Evolutionary conservation across 2,888 invertebrate genomes (phyloP).

Genomic region (Eristalis tenax): DNA sequence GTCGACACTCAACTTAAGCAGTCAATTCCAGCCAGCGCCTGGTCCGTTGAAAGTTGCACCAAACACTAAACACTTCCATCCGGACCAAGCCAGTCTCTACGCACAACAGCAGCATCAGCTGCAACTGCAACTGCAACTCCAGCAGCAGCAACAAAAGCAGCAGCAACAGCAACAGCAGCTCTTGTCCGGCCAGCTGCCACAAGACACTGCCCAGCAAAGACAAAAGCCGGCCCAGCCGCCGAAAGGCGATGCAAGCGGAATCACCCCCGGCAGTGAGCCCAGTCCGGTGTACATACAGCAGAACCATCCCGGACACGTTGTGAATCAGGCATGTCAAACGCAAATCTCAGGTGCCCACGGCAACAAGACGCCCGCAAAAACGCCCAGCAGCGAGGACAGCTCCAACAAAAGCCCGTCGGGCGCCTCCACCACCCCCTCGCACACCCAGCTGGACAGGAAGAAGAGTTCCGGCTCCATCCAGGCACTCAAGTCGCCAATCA

Average conservation of each 20-base stretch:
- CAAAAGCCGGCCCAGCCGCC: conserved; percentile 74
- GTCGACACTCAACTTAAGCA: conserved; percentile 79
- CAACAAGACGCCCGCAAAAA: conserved; percentile 75
- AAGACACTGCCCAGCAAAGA: conserved; percentile 74
- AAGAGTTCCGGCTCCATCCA: conserved; percentile 83
- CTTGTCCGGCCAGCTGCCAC: conserved; percentile 52
- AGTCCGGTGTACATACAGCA: conserved; percentile 81
- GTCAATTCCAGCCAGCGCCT: conserved; percentile 80
- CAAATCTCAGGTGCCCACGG: conserved; percentile 77
- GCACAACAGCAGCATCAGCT: conserved; percentile 73
- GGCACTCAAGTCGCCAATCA: conserved; percentile 90
- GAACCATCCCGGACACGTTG: conserved; percentile 81
- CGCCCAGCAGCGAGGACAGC: conserved; percentile 79
- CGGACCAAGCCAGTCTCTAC: conserved; percentile 65
- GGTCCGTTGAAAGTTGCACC: conserved; percentile 78
- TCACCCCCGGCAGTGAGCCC: conserved; percentile 78
- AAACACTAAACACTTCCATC: conserved; percentile 66
- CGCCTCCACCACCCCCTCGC: conserved; percentile 64
- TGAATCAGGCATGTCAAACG: conserved; percentile 81
- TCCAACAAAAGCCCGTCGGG: conserved; percentile 77
- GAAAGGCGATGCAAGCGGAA: conserved; percentile 74
- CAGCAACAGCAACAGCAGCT: conserved; percentile 80
- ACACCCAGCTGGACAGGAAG: conserved; percentile 79
- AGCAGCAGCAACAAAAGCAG: conserved; percentile 73
- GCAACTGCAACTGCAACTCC: conserved; percentile 73